Base-by-base conservation (phyloP, 64 coral and sea anemone genomes). In the Actinia tenebrosa region DNA sequence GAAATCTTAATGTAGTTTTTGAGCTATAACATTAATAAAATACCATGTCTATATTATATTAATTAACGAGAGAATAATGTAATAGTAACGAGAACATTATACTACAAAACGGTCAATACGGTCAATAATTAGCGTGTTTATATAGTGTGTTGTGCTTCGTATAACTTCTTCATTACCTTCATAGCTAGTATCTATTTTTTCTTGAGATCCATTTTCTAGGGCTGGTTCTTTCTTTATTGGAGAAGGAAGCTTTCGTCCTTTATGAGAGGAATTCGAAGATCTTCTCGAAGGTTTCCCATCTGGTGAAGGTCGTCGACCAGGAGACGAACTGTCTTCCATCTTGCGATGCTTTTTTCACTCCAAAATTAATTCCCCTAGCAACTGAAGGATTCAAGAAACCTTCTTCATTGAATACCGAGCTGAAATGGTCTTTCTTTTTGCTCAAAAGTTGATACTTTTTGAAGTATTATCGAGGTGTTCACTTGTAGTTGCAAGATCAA, bases 161-260 rank as follows among this genome's bases (percentile, higher is more conserved):
- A n/a, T 43, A 59, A 5, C 56, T 64, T 61, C 83, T 14, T 18
- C 5, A 59, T 54, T 17, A 60, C 4, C 30, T 5, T 85, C 83
- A 63, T 85, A 61, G 42, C 30, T 62, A 3, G 42, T 63, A 16
- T 43, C 30, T 85, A 59, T 60, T 20, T 15, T 85, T 58, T 85
- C 83, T 62, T 61, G 53, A 85, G 26, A 53, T 85, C 54, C 46
- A 52, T 53, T 53, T 53, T 83, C 18, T 30, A 20, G 16, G 6
- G 17, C 83, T 62, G n/a, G 10, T 85, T 85, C 83, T 58, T 61
- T 58, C 14, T 61, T 85, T n/a, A 61, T 26, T 45, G 82, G 56
- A 64, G 83, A 85, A 43, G 83, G 83, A 61, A 85, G 83, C 46
- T 85, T 85, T 53, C 83, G 83, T 58, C 52, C 60, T 30, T 64